Conservation (phyloP, 2,113 vertebrate species). For the Alligator sinensis region DNA sequence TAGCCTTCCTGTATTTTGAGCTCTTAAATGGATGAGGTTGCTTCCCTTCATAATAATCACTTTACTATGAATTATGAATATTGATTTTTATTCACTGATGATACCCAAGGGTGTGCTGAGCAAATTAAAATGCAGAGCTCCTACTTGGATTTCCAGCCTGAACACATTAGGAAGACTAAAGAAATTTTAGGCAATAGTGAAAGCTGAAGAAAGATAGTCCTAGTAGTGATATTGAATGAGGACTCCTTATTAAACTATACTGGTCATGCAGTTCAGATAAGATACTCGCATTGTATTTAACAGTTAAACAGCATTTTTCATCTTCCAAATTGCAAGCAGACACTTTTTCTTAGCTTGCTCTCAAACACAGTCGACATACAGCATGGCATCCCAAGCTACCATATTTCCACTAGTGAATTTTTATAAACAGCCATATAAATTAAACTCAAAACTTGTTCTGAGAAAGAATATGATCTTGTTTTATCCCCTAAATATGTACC, state of each 20-base stretch:
- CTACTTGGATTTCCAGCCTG: not conserved
- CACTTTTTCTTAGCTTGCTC: not conserved
- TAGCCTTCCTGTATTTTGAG: not conserved
- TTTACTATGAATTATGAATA: constrained; percentile 32
- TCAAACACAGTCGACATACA: not conserved
- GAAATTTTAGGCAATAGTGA: not conserved
- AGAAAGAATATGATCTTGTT: not conserved
- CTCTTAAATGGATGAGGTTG: not conserved
- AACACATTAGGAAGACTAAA: rapidly evolving
- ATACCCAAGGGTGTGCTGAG: not conserved
- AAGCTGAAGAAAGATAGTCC: not conserved
- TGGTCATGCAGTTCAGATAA: not conserved
- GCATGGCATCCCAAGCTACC: not conserved
- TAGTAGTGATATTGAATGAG: not conserved
- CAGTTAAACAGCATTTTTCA: not conserved
- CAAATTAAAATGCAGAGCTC: not conserved
- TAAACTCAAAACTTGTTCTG: not conserved
- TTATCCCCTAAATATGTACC: too few species aligned
- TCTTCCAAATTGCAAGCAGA: not conserved
- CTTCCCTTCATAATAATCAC: not conserved
- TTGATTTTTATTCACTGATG: constrained; percentile 19
- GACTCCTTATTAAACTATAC: not conserved
- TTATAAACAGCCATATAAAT: not conserved
- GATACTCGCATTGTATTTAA: not conserved
- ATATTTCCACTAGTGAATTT: not conserved